Evolutionary conservation across 2,797 vertebrate species (phyloP).

Genomic region (Alectoris magna): DNA sequence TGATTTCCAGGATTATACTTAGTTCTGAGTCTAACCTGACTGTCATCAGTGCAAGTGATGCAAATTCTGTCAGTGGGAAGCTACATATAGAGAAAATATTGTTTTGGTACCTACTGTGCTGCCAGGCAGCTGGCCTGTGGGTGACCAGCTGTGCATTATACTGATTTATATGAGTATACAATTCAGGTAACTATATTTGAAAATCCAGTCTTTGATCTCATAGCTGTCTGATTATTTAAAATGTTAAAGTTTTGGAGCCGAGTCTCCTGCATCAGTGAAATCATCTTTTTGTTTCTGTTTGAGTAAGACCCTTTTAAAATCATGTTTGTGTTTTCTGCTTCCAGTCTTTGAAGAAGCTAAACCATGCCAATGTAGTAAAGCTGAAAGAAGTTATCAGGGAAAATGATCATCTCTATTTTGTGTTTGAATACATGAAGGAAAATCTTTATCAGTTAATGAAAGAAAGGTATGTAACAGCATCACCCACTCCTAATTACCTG

Average conservation of each 20-base stretch:
- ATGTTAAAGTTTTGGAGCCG: neutral
- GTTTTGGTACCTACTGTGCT: neutral
- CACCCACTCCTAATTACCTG: neutral
- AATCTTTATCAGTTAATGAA: constrained; percentile 88
- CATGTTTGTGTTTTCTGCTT: constrained; percentile 48
- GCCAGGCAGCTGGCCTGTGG: neutral
- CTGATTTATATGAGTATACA: neutral
- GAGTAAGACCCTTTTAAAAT: neutral
- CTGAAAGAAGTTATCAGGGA: constrained; percentile 87
- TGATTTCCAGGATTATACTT: neutral
- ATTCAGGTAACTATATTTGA: neutral
- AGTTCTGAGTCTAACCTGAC: neutral
- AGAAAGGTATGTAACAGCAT: constrained; percentile 79
- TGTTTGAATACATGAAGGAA: constrained; percentile 89
- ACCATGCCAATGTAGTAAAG: constrained; percentile 85
- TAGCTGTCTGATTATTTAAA: neutral
- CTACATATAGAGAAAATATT: neutral
- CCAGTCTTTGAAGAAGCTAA: constrained; percentile 87
- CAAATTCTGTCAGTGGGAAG: neutral
- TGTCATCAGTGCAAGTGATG: neutral
- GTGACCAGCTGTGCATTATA: neutral
- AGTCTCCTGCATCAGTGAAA: neutral
- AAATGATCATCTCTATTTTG: constrained; percentile 86
- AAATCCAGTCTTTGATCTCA: neutral
- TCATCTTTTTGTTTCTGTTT: neutral